A percentile compares a stretch with the other conserved stretches of the same genome.
phyloP scores from a whole-genome alignment of 2,888 invertebrate genomes.

The Chloromyia formosa region DNA sequence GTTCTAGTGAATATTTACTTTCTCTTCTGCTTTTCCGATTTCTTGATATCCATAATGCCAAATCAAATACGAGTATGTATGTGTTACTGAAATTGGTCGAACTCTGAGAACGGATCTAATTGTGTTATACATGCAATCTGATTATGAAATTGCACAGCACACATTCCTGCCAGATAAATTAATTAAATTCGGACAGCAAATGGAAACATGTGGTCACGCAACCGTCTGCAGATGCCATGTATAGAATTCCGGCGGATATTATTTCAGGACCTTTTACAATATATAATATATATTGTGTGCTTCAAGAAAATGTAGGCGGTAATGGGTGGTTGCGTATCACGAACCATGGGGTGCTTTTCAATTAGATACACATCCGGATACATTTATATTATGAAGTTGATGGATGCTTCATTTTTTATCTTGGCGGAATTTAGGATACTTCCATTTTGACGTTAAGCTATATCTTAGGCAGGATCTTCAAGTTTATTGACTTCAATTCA shows the following conservation, averaged over 20 bases:
- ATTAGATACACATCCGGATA: not conserved
- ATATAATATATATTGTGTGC: not conserved
- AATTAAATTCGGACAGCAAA: constrained; percentile 23
- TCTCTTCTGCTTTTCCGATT: too few relatives aligned
- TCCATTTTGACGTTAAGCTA: too few relatives aligned
- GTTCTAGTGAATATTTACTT: too few relatives aligned
- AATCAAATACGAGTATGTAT: too few relatives aligned
- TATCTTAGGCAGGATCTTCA: too few relatives aligned
- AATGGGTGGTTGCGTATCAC: not conserved
- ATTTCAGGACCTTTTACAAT: not conserved
- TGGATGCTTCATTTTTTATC: too few relatives aligned
- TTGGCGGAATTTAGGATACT: too few relatives aligned
- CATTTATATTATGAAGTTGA: too few relatives aligned
- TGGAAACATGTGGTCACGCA: constrained; percentile 37
- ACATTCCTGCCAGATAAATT: constrained; percentile 20
- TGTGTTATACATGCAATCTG: constrained; percentile 5
- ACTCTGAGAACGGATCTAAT: not conserved
- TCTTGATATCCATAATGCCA: too few relatives aligned
- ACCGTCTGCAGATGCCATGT: not conserved
- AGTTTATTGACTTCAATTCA: too few relatives aligned
- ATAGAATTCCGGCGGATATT: constrained; percentile 2
- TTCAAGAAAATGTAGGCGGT: not conserved
- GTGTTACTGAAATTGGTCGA: too few relatives aligned
- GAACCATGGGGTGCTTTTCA: not conserved
- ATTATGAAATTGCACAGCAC: not conserved